A percentile compares a stretch with the other conserved stretches of the same genome.
Conservation (phyloP, 1,140 invertebrate genomes). For the Heliconius nattereri region DNA sequence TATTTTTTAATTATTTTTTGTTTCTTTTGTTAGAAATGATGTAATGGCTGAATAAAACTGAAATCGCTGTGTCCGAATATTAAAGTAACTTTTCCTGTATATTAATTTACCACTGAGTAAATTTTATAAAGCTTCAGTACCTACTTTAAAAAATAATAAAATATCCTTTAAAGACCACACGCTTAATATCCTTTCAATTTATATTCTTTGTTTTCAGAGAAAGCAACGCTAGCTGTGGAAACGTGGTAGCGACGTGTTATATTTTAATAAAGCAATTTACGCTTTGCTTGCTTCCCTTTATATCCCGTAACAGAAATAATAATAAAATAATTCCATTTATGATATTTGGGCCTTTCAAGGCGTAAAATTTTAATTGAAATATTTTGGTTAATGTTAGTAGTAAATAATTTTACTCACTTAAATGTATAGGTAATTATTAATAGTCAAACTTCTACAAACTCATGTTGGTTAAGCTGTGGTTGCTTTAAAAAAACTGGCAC, state of each 20-base stretch:
- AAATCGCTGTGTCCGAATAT: no score
- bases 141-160: neutral
- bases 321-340: neutral
- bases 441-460: no score
- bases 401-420: neutral
- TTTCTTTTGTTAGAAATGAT: no score
- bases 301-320: neutral
- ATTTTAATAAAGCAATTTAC: conserved; percentile 7
- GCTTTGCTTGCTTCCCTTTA: neutral
- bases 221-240: neutral
- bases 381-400: neutral
- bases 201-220: conserved; percentile 10
- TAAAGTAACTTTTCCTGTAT: no score
- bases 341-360: neutral
- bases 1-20: no score
- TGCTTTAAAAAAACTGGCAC: no score
- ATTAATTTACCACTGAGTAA: neutral
- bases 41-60: no score
- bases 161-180: conserved; percentile 1
- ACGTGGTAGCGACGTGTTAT: neutral
- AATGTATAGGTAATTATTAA: no score
- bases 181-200: neutral
- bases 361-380: neutral
- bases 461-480: no score
- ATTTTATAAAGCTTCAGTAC: no score